A percentile compares a stretch with the other conserved stretches of the same genome.
Conservation (phyloP, 2,113 vertebrate species). For the Pelmatolapia mariae region DNA sequence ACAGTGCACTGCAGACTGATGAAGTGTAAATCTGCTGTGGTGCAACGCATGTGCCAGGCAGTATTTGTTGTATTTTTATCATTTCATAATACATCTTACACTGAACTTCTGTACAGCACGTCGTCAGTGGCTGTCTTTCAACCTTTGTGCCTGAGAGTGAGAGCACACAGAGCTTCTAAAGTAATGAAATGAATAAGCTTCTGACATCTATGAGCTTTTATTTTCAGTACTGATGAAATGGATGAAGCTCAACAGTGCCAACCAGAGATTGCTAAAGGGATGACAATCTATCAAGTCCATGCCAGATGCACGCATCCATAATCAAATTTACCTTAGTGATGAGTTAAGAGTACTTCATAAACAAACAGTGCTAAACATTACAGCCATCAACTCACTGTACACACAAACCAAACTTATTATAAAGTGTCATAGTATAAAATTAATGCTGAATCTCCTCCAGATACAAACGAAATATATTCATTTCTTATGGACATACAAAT, state of each 20-base stretch:
- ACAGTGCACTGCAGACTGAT: not conserved
- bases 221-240: not conserved
- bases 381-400: not conserved
- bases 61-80: not conserved
- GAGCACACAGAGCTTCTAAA: not conserved
- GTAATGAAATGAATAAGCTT: not conserved
- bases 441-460: not conserved
- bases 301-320: not conserved
- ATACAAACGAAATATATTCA: not conserved
- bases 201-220: not conserved
- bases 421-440: not conserved
- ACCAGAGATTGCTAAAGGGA: slow-evolving; percentile 12
- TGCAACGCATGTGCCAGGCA: not conserved
- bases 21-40: not conserved
- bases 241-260: slow-evolving; percentile 34
- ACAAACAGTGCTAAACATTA: not conserved
- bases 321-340: not conserved
- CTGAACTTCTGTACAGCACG: not conserved
- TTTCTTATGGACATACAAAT: not conserved
- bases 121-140: not conserved
- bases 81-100: not conserved
- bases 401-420: not conserved
- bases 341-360: not conserved
- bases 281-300: not conserved
- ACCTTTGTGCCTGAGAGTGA: not conserved